Percentiles rank a stretch among this genome's conserved stretches.
Conservation (phyloP, 2,797 vertebrate genomes). For the Premnoplex brunnescens region DNA sequence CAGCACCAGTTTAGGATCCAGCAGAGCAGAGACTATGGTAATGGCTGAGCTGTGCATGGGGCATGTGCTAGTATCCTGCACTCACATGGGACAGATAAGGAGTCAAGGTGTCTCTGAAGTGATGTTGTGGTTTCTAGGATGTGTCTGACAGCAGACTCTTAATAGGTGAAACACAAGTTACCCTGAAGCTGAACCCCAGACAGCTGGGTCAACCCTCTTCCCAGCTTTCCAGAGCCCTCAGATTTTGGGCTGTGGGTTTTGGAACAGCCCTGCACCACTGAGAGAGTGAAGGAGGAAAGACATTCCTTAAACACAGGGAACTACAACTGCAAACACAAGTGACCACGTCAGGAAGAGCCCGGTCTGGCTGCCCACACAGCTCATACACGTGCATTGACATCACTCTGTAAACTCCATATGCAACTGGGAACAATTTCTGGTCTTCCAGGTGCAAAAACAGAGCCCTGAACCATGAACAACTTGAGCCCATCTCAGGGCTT, state of each 20-base stretch:
- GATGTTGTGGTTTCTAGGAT: neutral
- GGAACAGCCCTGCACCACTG: neutral
- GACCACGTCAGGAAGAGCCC: neutral
- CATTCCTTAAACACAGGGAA: neutral
- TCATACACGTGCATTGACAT: neutral
- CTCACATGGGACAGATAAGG: neutral
- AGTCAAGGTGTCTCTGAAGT: neutral
- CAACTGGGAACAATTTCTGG: neutral
- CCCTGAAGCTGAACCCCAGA: neutral
- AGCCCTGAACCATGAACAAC: neutral
- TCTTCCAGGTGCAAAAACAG: neutral
- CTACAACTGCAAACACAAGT: neutral
- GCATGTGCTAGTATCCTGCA: neutral
- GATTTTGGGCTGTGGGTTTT: neutral
- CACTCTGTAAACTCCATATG: neutral
- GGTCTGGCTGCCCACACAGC: neutral
- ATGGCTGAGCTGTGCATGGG: rapidly evolving
- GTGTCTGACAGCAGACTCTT: neutral
- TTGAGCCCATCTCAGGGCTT: neutral
- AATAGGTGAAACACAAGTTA: neutral
- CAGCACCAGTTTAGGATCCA: neutral
- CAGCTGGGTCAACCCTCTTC: neutral
- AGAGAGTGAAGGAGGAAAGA: neutral
- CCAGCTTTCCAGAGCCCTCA: neutral
- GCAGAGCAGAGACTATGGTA: neutral